Evolutionary conservation across 2,888 invertebrate species (phyloP).

Genomic region (Euproctis similis): DNA sequence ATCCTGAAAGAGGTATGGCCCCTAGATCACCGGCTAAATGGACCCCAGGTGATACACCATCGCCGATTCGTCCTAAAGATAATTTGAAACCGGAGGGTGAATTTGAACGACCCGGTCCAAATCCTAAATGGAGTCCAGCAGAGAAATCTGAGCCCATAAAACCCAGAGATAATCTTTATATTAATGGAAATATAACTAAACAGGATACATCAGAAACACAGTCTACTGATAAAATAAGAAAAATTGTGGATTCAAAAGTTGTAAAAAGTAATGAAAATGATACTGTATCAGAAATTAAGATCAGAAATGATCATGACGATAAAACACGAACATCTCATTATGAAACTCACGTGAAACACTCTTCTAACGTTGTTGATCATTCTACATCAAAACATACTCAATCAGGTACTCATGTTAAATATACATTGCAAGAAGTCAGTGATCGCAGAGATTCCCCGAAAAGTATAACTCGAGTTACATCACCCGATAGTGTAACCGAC

Average conservation of each 20-base stretch:
- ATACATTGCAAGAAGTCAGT: conserved; percentile 25
- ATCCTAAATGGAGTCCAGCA: conserved; percentile 32
- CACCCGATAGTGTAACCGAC: conserved; percentile 38
- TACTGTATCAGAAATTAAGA: conserved; percentile 22
- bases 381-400: conserved; percentile 31
- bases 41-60: conserved; percentile 47
- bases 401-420: conserved; percentile 34
- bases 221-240: conserved; percentile 35
- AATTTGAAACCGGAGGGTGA: conserved; percentile 65
- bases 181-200: conserved; percentile 60
- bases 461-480: conserved; percentile 62
- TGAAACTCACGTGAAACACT: conserved; percentile 33
- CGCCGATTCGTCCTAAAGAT: conserved; percentile 57
- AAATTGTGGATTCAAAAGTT: conserved; percentile 16
- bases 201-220: conserved; percentile 26
- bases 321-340: conserved; percentile 28
- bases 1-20: conserved; percentile 58
- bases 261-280: conserved; percentile 54
- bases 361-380: conserved; percentile 30
- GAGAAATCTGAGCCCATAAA: conserved; percentile 51
- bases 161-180: conserved; percentile 68
- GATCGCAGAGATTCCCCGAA: conserved; percentile 40
- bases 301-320: conserved; percentile 28
- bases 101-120: conserved; percentile 62
- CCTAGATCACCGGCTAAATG: conserved; percentile 31